Conservation (phyloP, 1,140 invertebrate species). For the Schlechtendalia chinensis region DNA sequence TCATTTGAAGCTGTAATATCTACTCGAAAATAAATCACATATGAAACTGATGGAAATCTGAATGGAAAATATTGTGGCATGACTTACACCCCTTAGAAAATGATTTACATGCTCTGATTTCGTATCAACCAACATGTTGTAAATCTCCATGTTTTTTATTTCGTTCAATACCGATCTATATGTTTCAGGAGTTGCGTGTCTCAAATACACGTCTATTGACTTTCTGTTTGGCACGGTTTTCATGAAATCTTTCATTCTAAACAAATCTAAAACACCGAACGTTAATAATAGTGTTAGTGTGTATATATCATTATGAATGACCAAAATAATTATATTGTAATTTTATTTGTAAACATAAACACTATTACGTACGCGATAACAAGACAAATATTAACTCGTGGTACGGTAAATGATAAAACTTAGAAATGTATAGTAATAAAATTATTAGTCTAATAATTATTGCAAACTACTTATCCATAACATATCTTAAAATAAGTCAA, state of each 20-base stretch:
- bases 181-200: slow-evolving; percentile 62
- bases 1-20: slow-evolving; percentile 68
- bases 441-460: too few relatives aligned
- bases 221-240: slow-evolving; percentile 57
- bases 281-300: too few relatives aligned
- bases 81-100: slow-evolving; percentile 63
- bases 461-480: too few relatives aligned
- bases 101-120: slow-evolving; percentile 62
- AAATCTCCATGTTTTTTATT: slow-evolving; percentile 64
- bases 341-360: too few relatives aligned
- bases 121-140: slow-evolving; percentile 65
- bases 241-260: slow-evolving; percentile 45
- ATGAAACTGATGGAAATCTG: not conserved
- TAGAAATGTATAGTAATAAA: too few relatives aligned
- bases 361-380: too few relatives aligned
- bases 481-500: too few relatives aligned
- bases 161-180: slow-evolving; percentile 63
- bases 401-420: too few relatives aligned
- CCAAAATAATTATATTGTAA: too few relatives aligned
- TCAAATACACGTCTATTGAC: slow-evolving; percentile 62
- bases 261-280: slow-evolving; percentile 12
- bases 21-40: slow-evolving; percentile 54
- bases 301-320: too few relatives aligned
- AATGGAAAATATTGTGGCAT: not conserved
- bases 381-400: too few relatives aligned